Evolutionary conservation across 2,888 invertebrate species (phyloP).

Genomic region (Dryocosmus kuriphilus): DNA sequence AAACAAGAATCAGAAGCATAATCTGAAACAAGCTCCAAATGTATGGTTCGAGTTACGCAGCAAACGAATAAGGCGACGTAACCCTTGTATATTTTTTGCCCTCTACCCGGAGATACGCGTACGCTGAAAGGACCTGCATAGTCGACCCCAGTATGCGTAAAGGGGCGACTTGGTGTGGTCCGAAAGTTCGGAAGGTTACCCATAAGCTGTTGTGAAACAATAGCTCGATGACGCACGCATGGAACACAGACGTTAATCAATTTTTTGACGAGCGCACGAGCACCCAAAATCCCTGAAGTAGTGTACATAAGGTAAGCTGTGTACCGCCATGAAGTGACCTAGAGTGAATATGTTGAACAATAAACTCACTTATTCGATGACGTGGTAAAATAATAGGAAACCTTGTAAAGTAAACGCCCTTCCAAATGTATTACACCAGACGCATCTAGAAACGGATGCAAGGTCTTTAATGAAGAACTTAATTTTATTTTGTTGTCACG

Average conservation of each 20-base stretch:
- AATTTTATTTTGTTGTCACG: no score
- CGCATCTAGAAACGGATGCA: not conserved
- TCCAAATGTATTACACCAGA: not conserved
- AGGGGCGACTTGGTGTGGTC: not conserved
- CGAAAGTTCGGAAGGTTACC: no score
- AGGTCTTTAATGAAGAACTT: not conserved
- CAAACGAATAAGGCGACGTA: not conserved
- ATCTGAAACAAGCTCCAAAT: no score
- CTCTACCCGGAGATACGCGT: no score
- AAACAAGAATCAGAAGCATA: no score
- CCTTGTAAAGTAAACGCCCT: not conserved
- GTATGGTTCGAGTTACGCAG: not conserved
- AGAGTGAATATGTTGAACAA: not conserved
- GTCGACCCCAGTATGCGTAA: conserved; percentile 2
- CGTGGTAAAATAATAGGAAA: not conserved
- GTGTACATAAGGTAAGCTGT: not conserved
- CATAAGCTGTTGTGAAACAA: no score
- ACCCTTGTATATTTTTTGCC: no score
- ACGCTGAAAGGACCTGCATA: no score
- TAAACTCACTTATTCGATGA: not conserved
- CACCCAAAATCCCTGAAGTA: no score
- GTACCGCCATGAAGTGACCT: not conserved
- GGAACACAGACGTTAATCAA: no score
- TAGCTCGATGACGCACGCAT: no score
- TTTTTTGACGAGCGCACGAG: no score